These are phyloP conservation scores for Creontiades dilutus DNA, from an alignment of 2,888 invertebrate species.

Conservation along the genomic window DNA sequence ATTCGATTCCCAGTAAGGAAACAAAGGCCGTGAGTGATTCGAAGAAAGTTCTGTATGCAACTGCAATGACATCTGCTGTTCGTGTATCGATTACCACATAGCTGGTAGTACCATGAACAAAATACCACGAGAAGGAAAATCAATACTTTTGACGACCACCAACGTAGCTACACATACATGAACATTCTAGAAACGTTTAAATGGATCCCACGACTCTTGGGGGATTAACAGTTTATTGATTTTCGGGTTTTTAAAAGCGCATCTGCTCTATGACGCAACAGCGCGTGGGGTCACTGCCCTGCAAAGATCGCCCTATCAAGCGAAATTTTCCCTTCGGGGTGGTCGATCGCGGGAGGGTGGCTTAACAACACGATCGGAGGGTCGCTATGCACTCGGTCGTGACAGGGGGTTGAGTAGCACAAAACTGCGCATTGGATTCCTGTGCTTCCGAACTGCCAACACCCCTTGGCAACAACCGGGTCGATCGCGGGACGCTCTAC, in stretches of 20 bases:
- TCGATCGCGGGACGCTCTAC: neutral
- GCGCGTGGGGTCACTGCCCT: slow-evolving; percentile 18
- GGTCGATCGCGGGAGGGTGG: slow-evolving; percentile 11
- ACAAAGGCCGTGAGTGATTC: too few species aligned
- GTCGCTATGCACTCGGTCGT: slow-evolving; percentile 13
- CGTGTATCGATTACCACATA: neutral
- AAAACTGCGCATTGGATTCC: neutral
- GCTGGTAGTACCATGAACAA: neutral
- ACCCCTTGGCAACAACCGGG: slow-evolving; percentile 8
- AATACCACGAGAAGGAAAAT: neutral
- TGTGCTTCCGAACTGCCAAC: slow-evolving; percentile 20
- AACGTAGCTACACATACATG: neutral
- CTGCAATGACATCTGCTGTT: neutral
- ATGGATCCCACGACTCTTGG: neutral
- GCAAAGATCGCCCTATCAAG: neutral
- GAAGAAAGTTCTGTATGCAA: too few species aligned
- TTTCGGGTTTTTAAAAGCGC: slow-evolving; percentile 15
- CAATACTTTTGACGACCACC: neutral
- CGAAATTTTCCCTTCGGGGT: neutral
- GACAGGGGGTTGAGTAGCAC: neutral
- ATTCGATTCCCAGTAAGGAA: too few species aligned
- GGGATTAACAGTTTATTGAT: slow-evolving; percentile 2
- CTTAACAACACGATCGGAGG: neutral
- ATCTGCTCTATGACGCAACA: slow-evolving; percentile 50
- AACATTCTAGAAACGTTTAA: neutral